A percentile compares a stretch with the other conserved stretches of the same genome.
Evolutionary conservation across 1,140 invertebrate species (phyloP).

Genomic region (Aleiodes sp.): DNA sequence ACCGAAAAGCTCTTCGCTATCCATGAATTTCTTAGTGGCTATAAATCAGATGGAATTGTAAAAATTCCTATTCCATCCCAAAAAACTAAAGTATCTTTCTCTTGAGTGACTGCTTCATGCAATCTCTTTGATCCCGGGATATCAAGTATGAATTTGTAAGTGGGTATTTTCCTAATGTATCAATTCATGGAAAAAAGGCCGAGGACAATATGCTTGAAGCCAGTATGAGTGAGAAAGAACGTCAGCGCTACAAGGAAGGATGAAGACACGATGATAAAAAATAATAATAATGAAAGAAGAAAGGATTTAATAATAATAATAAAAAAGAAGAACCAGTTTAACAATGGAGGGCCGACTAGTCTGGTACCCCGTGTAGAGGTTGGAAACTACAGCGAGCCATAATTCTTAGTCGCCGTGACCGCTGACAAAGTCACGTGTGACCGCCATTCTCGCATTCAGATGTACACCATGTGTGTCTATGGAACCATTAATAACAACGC

Average conservation of each 20-base stretch:
- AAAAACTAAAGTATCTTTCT: slow-evolving; percentile 1
- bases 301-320: no score
- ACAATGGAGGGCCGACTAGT: neutral
- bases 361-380: neutral
- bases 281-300: no score
- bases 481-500: neutral
- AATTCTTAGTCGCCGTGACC: slow-evolving; percentile 17
- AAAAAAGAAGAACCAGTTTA: neutral
- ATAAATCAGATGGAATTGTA: slow-evolving; percentile 31
- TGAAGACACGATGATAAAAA: no score
- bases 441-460: slow-evolving; percentile 5
- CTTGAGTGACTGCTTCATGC: slow-evolving; percentile 25
- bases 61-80: slow-evolving; percentile 31
- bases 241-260: no score
- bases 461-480: slow-evolving; percentile 10
- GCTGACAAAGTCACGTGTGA: slow-evolving; percentile 13
- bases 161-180: slow-evolving; percentile 5
- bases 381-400: neutral
- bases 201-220: no score
- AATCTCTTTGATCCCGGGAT: slow-evolving; percentile 23
- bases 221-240: no score
- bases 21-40: slow-evolving; percentile 34
- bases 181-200: slow-evolving; percentile 18
- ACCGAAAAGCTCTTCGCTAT: slow-evolving; percentile 30
- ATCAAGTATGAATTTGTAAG: slow-evolving; percentile 3